A percentile compares a stretch with the other conserved stretches of the same genome.
Conservation (phyloP, 2,888 invertebrate species). For the Xestia c-nigrum region DNA sequence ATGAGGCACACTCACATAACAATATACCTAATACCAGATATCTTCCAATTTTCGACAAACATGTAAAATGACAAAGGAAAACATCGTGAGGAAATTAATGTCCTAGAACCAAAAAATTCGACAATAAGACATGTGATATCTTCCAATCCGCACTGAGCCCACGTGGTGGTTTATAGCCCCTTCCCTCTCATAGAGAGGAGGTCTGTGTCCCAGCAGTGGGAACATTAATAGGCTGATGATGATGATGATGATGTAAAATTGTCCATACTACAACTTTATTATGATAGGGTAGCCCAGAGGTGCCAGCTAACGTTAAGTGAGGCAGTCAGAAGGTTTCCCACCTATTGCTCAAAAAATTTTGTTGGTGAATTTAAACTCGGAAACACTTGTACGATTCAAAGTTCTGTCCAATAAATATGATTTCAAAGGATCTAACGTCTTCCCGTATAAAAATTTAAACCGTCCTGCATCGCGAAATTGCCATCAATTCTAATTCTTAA, state of each 20-base stretch:
- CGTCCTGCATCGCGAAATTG: neutral
- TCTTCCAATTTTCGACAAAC: neutral
- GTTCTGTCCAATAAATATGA: neutral
- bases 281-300: neutral
- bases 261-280: neutral
- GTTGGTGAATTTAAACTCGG: neutral
- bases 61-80: neutral
- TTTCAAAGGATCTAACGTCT: neutral
- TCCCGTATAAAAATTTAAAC: neutral
- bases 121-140: too few species aligned
- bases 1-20: neutral
- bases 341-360: neutral
- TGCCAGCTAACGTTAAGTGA: neutral
- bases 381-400: neutral
- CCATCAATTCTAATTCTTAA: neutral
- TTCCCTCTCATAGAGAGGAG: too few species aligned
- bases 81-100: too few species aligned
- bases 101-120: too few species aligned
- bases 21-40: neutral
- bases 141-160: too few species aligned
- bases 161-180: too few species aligned
- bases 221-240: too few species aligned
- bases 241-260: too few species aligned
- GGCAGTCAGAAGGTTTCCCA: neutral
- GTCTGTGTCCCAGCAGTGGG: too few species aligned